Base-by-base conservation (phyloP, 2,113 vertebrate species). In the Ancistrus triradiatus region DNA sequence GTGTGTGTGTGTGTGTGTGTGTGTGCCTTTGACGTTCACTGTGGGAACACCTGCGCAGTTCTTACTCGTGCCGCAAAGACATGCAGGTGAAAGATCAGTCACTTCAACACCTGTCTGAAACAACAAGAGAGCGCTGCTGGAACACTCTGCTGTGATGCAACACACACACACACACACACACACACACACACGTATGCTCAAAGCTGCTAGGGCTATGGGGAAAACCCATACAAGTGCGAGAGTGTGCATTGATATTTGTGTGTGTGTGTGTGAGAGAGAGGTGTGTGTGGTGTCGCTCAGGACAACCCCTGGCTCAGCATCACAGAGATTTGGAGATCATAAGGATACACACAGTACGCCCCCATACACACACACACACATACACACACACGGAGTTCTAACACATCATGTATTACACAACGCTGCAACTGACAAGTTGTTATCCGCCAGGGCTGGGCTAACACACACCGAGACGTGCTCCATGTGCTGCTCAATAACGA, bases 271-370 rank as follows among this genome's bases (percentile, higher is more conserved):
- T 76, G 56, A n/a, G n/a, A n/a, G n/a, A n/a, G n/a, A n/a, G n/a
- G 56, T 53, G 62, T 49, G 40, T 83, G 73, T 83, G 75, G 82
- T 82, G 79, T 76, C 79, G 84, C 84, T 85, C 81, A 85, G 85
- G 84, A 88, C 81, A 87, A 86, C 86, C 86, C 85, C 85, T 88
- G 86, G 86, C 85, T 87, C 78, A 85, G 74, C 85, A 84, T 88
- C 86, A 88, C 84, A 88, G 81, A 85, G 78, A 83, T 81, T 79
- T 69, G 70, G 57, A 84, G 80, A 87, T 85, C 84, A 79, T 72
- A 79, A 79, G 67, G 65, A 57, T 68, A 66, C n/a, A 40, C 48
- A 56, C 56, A 42, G 27, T 31, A 3, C 27, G 7, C 7, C 27
- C 3, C 27, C 68, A 66, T 63, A 46, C 63, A 35, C 64, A 56